phyloP scores from a whole-genome alignment of 2,888 invertebrate species.

The Oxystoma pomonae region DNA sequence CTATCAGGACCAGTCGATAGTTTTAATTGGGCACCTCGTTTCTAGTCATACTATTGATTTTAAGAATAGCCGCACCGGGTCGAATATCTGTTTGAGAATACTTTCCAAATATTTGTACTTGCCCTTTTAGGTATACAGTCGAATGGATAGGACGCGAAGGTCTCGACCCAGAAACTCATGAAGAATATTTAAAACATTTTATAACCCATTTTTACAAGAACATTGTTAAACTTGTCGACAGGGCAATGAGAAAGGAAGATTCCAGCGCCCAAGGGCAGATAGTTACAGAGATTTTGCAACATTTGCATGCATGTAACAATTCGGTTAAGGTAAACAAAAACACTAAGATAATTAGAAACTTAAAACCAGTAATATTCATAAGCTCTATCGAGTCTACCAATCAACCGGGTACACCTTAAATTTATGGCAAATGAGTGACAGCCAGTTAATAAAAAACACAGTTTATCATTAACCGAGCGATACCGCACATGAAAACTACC shows the following conservation, averaged over 20 bases:
- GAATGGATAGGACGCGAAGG: slow-evolving; percentile 98
- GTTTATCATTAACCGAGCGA: not conserved
- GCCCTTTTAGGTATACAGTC: slow-evolving; percentile 82
- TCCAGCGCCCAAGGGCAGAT: slow-evolving; percentile 91
- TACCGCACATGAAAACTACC: no score
- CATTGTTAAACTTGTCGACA: slow-evolving; percentile 86
- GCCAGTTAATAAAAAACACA: not conserved
- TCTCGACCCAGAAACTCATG: slow-evolving; percentile 85
- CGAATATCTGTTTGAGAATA: no score
- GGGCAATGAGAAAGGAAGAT: slow-evolving; percentile 94
- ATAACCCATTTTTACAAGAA: slow-evolving; percentile 92
- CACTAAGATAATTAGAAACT: no score
- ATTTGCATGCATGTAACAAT: slow-evolving; percentile 92
- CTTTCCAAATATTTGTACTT: no score
- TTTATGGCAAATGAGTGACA: no score
- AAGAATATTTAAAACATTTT: slow-evolving; percentile 91
- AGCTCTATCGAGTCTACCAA: no score
- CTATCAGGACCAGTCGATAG: no score
- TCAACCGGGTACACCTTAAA: no score
- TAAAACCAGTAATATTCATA: no score
- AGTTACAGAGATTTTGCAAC: slow-evolving; percentile 90
- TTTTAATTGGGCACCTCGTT: no score
- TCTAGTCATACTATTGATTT: no score
- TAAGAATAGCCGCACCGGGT: no score
- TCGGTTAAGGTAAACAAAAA: slow-evolving; percentile 80